A percentile compares a stretch with the other conserved stretches of the same genome.
phyloP scores from a whole-genome alignment of 2,888 invertebrate species.

The Eupelmus urozonus region DNA sequence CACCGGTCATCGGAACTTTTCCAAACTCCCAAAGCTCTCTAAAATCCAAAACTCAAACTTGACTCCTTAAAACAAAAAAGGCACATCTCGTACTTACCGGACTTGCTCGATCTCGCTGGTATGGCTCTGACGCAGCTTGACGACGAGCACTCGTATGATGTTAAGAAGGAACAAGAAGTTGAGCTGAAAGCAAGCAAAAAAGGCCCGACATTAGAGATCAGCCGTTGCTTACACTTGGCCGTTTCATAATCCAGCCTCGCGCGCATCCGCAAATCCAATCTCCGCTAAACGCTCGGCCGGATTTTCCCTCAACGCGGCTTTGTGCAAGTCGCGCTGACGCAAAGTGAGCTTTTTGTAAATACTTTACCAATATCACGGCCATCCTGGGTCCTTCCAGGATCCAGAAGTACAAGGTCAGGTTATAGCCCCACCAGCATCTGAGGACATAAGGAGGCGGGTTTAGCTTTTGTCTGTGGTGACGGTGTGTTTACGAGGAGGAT shows the following conservation, averaged over 20 bases:
- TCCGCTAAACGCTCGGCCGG: too few relatives aligned
- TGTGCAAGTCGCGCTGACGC: neutral
- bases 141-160: conserved; percentile 87
- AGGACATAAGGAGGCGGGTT: conserved; percentile 27
- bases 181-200: conserved; percentile 79
- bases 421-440: conserved; percentile 92
- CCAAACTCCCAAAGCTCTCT: too few relatives aligned
- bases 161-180: conserved; percentile 88
- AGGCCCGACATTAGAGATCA: too few relatives aligned
- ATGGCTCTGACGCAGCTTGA: conserved; percentile 85
- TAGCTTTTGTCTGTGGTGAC: too few relatives aligned
- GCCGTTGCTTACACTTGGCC: neutral
- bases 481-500: too few relatives aligned
- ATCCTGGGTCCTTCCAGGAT: conserved; percentile 93
- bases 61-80: neutral
- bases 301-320: neutral
- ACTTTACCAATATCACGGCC: conserved; percentile 86
- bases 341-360: conserved; percentile 16
- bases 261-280: conserved; percentile 23
- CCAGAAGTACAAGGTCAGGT: conserved; percentile 89
- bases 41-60: neutral
- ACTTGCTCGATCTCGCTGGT: conserved; percentile 88
- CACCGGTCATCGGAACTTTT: too few relatives aligned
- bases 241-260: neutral
- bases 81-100: conserved; percentile 78